phyloP scores from a whole-genome alignment of 2,113 vertebrate species.

The human (Homo sapiens) region GRCh38 chr12:89462001-89462500 shows the following conservation, averaged over 20 bases:
- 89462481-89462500: background rate
- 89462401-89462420: background rate
- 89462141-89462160: background rate
- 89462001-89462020: background rate
- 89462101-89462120: background rate
- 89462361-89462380: background rate
- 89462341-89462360: background rate
- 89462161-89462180: background rate
- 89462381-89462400: fast-evolving
- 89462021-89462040: background rate
- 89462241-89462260: background rate
- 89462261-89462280: background rate
- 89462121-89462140: background rate
- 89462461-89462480: background rate
- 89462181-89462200: background rate
- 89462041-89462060: background rate
- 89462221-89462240: background rate
- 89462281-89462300: background rate
- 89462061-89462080: background rate
- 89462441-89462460: no score
- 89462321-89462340: background rate
- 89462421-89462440: no score
- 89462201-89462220: background rate
- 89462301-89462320: background rate
- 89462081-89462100: background rate